A percentile compares a stretch with the other conserved stretches of the same genome.
phyloP scores from a whole-genome alignment of 2,888 invertebrate species.

The Tenthredo mesomela region DNA sequence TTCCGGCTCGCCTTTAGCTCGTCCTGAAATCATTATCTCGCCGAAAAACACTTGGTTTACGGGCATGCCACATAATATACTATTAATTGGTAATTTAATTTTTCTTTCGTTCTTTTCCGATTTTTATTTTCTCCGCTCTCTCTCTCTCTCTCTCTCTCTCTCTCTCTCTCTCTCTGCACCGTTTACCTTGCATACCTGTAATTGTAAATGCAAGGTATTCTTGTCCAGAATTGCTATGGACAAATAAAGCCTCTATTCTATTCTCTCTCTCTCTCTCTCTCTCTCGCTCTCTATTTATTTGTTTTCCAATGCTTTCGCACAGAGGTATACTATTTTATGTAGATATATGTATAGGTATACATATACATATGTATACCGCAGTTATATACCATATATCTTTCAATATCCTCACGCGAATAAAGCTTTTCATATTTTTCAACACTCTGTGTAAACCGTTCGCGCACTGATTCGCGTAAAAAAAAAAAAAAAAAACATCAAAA shows the following conservation, averaged over 20 bases:
- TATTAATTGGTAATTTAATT: too few relatives aligned
- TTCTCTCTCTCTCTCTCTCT: neutral
- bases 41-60: too few relatives aligned
- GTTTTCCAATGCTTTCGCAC: neutral
- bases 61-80: too few relatives aligned
- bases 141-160: neutral
- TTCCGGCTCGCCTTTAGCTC: too few relatives aligned
- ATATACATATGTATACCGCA: too few relatives aligned
- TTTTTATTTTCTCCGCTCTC: neutral
- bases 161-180: neutral
- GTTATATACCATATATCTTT: neutral
- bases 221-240: too few relatives aligned
- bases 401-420: neutral
- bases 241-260: too few relatives aligned
- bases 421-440: neutral
- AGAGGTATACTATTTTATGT: too few relatives aligned
- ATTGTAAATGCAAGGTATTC: too few relatives aligned
- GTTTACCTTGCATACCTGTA: too few relatives aligned
- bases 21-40: too few relatives aligned
- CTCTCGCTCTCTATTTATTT: neutral
- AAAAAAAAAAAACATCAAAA: neutral
- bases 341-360: too few relatives aligned
- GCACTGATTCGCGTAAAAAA: neutral
- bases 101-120: neutral
- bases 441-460: neutral